Percentiles rank a stretch among this genome's conserved stretches.
Evolutionary conservation across 1,140 invertebrate species (phyloP).

Genomic region (Pomacea maculata): DNA sequence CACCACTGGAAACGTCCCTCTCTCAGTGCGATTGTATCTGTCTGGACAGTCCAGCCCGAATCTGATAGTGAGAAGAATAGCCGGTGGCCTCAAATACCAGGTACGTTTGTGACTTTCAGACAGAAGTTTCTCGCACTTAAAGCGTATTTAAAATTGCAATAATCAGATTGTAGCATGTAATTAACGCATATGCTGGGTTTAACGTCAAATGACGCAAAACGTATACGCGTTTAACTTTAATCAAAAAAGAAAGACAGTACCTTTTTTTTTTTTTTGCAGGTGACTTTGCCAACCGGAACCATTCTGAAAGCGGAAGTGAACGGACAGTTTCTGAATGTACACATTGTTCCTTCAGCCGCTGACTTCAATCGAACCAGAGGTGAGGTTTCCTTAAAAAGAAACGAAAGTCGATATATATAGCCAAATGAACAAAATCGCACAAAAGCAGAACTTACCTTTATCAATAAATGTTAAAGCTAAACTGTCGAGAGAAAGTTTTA

Average conservation of each 20-base stretch:
- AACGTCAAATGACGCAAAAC: background rate
- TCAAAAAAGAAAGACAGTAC: background rate
- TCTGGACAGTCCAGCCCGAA: constrained; percentile 52
- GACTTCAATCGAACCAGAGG: constrained; percentile 41
- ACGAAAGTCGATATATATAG: too few species aligned
- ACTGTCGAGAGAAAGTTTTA: too few species aligned
- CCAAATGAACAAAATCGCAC: too few species aligned
- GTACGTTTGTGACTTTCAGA: constrained; percentile 11
- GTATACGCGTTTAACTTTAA: background rate
- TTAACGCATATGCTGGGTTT: background rate
- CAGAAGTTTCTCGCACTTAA: background rate
- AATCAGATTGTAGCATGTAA: background rate
- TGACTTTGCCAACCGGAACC: constrained; percentile 51
- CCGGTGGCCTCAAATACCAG: constrained; percentile 49
- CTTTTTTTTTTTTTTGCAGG: constrained; percentile 25
- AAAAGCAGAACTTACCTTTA: too few species aligned
- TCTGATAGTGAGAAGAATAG: constrained; percentile 43
- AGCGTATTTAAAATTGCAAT: background rate
- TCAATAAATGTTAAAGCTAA: too few species aligned
- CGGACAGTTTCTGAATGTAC: constrained; percentile 43
- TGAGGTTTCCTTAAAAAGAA: constrained; percentile 1
- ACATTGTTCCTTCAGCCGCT: constrained; percentile 36
- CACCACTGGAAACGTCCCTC: constrained; percentile 1
- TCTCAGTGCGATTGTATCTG: constrained; percentile 47
- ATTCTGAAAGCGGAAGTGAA: constrained; percentile 36